Percentiles rank a stretch among this genome's conserved stretches.
Conservation (phyloP, 2,888 invertebrate species). For the Drymonia ruficornis region DNA sequence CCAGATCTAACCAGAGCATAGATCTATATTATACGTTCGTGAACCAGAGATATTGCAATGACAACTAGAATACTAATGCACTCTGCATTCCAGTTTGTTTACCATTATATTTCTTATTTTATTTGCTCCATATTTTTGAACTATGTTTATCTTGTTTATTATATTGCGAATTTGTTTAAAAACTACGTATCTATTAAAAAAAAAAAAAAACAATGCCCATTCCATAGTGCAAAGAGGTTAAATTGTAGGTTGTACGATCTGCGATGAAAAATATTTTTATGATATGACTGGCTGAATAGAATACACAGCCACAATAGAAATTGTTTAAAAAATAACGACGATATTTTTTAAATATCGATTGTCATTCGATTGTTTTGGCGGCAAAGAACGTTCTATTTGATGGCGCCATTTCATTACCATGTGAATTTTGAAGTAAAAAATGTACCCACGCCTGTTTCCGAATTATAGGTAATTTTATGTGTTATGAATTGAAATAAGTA, state of each 20-base stretch:
- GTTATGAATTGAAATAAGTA: no score
- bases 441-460: no score
- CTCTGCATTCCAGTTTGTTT: conserved; percentile 18
- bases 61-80: conserved; percentile 36
- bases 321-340: not conserved
- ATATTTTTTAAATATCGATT: conserved; percentile 3
- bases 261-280: not conserved
- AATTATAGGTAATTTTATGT: no score
- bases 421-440: no score
- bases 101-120: conserved; percentile 31
- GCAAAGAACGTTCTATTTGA: not conserved
- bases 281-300: conserved; percentile 13
- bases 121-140: conserved; percentile 8
- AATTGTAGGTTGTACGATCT: no score
- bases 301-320: not conserved
- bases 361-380: conserved; percentile 6
- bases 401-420: no score
- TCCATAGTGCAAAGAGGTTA: no score
- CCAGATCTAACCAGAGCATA: conserved; percentile 24
- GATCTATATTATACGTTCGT: no score
- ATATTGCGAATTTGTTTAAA: no score
- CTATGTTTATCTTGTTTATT: not conserved
- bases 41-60: conserved; percentile 15
- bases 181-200: no score
- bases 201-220: no score